Conservation (phyloP, 2,797 vertebrate genomes). For the Peromyscus eremicus region DNA sequence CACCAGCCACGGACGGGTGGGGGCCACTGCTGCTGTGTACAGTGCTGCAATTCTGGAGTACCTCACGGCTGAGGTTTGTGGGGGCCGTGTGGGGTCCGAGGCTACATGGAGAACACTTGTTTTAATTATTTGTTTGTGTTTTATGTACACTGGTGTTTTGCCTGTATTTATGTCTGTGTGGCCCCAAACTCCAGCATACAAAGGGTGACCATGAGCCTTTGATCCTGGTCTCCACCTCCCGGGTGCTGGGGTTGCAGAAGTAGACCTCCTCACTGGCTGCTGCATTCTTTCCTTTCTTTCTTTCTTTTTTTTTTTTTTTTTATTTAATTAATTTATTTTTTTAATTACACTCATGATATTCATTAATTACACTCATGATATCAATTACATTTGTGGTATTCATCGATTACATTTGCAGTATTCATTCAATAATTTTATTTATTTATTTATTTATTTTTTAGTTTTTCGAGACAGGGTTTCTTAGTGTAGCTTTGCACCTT, state of each 20-base stretch:
- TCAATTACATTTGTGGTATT: too few species aligned
- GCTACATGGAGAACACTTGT: neutral
- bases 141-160: neutral
- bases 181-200: neutral
- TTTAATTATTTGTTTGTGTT: neutral
- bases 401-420: too few species aligned
- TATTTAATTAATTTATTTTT: too few species aligned
- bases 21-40: slow-evolving; percentile 97
- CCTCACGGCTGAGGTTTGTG: slow-evolving; percentile 95
- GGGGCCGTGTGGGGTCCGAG: neutral
- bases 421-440: too few species aligned
- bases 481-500: too few species aligned
- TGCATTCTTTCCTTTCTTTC: neutral
- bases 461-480: too few species aligned
- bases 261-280: neutral
- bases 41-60: slow-evolving; percentile 99
- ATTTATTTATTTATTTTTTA: too few species aligned
- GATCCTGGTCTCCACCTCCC: neutral
- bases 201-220: neutral
- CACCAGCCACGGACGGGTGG: slow-evolving; percentile 96
- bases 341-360: too few species aligned
- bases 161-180: neutral
- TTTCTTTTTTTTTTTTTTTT: too few species aligned
- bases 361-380: too few species aligned
- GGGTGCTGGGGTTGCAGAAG: neutral